These are phyloP conservation scores for Lithophane leautieri DNA, from an alignment of 2,888 invertebrate genomes.

Conservation along the genomic window DNA sequence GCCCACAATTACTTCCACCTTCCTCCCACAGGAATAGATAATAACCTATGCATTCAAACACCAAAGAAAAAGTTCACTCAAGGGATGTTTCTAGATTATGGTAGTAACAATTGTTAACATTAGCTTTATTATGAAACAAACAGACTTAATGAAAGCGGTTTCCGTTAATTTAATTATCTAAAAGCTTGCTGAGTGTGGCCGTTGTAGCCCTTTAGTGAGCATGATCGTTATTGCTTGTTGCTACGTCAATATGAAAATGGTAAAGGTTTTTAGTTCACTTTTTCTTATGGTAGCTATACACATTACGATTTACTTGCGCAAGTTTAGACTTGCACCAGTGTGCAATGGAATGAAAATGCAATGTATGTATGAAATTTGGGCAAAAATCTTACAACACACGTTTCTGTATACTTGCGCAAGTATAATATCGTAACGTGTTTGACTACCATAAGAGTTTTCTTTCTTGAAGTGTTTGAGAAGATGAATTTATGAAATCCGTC, in stretches of 20 bases:
- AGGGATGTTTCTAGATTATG: slow-evolving; percentile 15
- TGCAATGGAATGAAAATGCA: too few relatives aligned
- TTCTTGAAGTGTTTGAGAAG: background rate
- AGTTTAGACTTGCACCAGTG: too few relatives aligned
- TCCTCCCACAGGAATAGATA: background rate
- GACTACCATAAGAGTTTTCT: background rate
- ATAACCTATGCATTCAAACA: background rate
- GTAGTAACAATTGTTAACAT: slow-evolving; percentile 39
- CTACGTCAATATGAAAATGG: slow-evolving; percentile 11
- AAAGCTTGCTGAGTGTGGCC: slow-evolving; percentile 45
- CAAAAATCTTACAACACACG: too few relatives aligned
- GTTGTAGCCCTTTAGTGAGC: slow-evolving; percentile 35
- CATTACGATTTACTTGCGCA: too few relatives aligned
- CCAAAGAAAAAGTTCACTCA: slow-evolving; percentile 14
- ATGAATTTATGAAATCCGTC: too few relatives aligned
- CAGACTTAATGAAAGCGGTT: slow-evolving; percentile 55
- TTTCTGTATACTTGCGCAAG: too few relatives aligned
- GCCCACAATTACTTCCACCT: background rate
- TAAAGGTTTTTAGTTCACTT: background rate
- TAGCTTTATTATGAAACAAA: slow-evolving; percentile 52
- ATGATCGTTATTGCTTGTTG: slow-evolving; percentile 31
- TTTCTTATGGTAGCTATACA: too few relatives aligned
- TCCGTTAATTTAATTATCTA: slow-evolving; percentile 58
- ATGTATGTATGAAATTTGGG: too few relatives aligned
- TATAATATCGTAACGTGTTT: too few relatives aligned